These are phyloP conservation scores for Drosophila dunni DNA, from an alignment of 1,140 invertebrate species.

Conservation along the genomic window DNA sequence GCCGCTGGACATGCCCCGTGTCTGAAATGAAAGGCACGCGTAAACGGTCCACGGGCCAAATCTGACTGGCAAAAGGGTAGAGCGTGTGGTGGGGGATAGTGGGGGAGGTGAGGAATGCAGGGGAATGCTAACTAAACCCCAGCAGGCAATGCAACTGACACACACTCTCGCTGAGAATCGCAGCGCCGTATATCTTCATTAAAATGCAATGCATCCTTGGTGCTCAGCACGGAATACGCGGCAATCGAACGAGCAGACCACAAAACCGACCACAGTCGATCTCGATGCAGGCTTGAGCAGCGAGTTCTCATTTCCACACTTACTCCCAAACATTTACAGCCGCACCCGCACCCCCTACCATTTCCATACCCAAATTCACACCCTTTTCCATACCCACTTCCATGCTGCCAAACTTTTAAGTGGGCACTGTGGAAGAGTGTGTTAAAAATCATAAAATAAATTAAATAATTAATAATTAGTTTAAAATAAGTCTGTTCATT, in stretches of 20 bases:
- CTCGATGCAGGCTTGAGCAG: conserved; percentile 10
- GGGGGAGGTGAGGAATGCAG: neutral
- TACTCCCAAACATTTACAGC: neutral
- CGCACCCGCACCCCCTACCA: neutral
- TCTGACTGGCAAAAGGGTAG: conserved; percentile 4
- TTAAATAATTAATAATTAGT: too few species aligned
- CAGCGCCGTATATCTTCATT: conserved; percentile 72
- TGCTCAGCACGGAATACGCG: conserved; percentile 31
- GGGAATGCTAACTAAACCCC: conserved; percentile 66
- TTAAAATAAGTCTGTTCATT: too few species aligned
- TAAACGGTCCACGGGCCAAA: conserved; percentile 8
- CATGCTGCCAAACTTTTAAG: conserved; percentile 41
- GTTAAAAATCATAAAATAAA: too few species aligned
- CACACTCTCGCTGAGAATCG: conserved; percentile 38
- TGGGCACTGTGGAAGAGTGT: too few species aligned
- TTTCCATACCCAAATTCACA: neutral
- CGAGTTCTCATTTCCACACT: neutral
- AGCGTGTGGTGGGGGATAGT: too few species aligned
- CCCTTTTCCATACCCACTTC: neutral
- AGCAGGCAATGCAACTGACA: conserved; percentile 51
- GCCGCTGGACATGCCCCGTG: conserved; percentile 49
- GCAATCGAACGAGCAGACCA: conserved; percentile 33
- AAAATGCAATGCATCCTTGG: conserved; percentile 78
- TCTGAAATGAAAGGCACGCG: conserved; percentile 59
- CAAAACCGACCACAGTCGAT: conserved; percentile 40